Percentiles rank a stretch among this genome's conserved stretches.
These are phyloP conservation scores for Heliconius ismenius DNA, from an alignment of 2,888 invertebrate genomes.

Conservation along the genomic window DNA sequence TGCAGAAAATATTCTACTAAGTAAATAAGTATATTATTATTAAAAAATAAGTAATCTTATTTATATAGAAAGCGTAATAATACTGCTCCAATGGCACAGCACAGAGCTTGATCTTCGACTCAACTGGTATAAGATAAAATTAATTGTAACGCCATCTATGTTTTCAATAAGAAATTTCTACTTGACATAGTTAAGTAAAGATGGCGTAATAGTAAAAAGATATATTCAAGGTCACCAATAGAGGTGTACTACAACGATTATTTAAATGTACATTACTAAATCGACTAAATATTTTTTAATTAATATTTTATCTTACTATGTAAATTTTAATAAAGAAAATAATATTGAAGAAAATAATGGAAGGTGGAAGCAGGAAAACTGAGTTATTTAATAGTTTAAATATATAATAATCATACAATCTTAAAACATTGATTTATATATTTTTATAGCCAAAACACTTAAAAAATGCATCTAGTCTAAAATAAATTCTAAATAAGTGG, in stretches of 20 bases:
- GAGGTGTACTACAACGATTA: slow-evolving; percentile 24
- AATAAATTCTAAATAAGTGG: no score
- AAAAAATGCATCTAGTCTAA: no score
- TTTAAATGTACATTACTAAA: not conserved
- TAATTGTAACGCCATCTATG: slow-evolving; percentile 32
- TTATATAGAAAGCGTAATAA: no score
- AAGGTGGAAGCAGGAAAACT: not conserved
- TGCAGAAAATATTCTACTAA: no score
- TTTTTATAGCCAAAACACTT: no score
- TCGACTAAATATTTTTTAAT: not conserved
- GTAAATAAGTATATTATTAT: no score
- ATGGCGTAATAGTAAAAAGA: slow-evolving; percentile 29
- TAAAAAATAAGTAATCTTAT: no score
- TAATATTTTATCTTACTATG: not conserved
- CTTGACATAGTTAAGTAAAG: slow-evolving; percentile 24
- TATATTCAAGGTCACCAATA: slow-evolving; percentile 38
- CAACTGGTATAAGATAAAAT: no score
- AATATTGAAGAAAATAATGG: not conserved
- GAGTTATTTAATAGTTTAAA: not conserved
- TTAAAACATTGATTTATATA: no score
- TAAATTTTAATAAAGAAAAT: not conserved
- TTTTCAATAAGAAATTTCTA: not conserved
- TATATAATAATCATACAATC: not conserved
- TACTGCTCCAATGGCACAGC: no score
- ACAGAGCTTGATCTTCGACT: no score